Base-by-base conservation (phyloP, 35 echinoderm and acorn worm genomes). In the Amphiura filiformis region DNA sequence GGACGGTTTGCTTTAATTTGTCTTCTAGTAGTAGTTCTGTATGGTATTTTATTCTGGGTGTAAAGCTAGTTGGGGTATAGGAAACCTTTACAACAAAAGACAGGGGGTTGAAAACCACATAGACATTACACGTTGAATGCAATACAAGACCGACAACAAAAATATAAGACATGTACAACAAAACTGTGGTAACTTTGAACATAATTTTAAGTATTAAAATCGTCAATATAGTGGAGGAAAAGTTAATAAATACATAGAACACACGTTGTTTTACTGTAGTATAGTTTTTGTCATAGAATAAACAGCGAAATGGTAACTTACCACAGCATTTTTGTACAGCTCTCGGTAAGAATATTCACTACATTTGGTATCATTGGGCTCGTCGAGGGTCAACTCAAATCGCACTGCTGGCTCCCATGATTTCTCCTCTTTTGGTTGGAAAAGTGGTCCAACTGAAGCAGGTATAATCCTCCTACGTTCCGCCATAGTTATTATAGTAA, bases 391-490 rank as follows among this genome's bases (percentile, higher is more conserved):
- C 81, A 99, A 85, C 44, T 57, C 84, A 57, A 99, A 89, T 83
- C 93, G 87, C 75, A 90, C 40, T 81, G 96, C 89, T 42, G 96
- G 96, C 80, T 65, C 79, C 39, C 70, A 80, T 83, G 83, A 79
- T 78, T 90, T 94, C 37, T 92, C 90, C 47, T 91, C 82, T 82
- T 87, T 91, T 30, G 87, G 61, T 26, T 90, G 77, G 40, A 94
- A 92, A 90, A 89, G 77, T 81, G 92, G 92, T 88, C 90, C 93
- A 81, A 94, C 96, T 39, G 96, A 99, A 76, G 87, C 79, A 47
- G 96, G 96, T 83, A 99, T 99, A 84, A 99, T 99, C 90, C 96
- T 92, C 82, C 96, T 94, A 84, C 92, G 87, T 99, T 99, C 96
- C 32, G 96, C 96, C 96, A 99, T 99, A 35, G 56, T 92, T 84